A percentile compares a stretch with the other conserved stretches of the same genome.
Conservation (phyloP, 2,113 vertebrate species). For the Mellivora capensis region DNA sequence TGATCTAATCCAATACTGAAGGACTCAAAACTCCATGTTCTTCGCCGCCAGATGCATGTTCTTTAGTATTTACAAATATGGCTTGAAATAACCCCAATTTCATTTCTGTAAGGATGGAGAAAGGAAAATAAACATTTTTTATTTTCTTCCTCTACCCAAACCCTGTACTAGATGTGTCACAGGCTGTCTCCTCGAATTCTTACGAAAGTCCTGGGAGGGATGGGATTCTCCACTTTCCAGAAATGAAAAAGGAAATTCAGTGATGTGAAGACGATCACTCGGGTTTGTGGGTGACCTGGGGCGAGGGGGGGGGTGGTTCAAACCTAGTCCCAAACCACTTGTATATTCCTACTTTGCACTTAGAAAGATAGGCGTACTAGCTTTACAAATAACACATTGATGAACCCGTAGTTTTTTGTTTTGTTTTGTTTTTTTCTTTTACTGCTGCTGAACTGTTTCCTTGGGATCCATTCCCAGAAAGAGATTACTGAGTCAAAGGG, state of each 20-base stretch:
- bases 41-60: not conserved
- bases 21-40: not conserved
- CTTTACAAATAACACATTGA: not conserved
- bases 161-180: not conserved
- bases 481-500: slow-evolving; percentile 30
- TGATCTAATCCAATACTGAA: not conserved
- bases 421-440: not conserved
- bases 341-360: not conserved
- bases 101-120: not conserved
- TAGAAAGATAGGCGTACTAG: not conserved
- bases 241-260: not conserved
- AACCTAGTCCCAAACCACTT: not conserved
- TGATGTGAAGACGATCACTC: not conserved
- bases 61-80: not conserved
- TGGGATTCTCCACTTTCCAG: not conserved
- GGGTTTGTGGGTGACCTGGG: not conserved
- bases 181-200: not conserved
- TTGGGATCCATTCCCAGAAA: slow-evolving; percentile 42
- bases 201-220: not conserved
- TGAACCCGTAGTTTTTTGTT: not conserved
- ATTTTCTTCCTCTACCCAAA: not conserved
- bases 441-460: slow-evolving; percentile 25
- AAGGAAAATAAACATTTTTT: not conserved
- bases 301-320: not conserved
- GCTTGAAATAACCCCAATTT: not conserved